These are phyloP conservation scores for Sebastes taczanowskii DNA, from an alignment of 2,797 vertebrate species.

Conservation along the genomic window DNA sequence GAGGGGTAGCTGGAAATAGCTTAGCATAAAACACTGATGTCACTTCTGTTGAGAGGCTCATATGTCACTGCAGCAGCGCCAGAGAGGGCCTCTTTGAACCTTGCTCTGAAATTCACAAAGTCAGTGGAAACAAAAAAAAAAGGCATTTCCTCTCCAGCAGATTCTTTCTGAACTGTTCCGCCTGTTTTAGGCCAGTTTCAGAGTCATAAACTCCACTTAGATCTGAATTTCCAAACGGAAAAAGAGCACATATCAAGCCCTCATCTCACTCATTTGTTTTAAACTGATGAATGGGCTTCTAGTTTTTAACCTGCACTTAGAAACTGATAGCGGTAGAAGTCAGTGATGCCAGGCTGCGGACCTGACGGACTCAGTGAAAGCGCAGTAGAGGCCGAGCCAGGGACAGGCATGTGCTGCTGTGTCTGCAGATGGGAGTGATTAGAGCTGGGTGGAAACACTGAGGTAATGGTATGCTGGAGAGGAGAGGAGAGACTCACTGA, in stretches of 20 bases:
- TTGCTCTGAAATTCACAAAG: constrained; percentile 41
- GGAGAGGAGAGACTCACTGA: constrained; percentile 51
- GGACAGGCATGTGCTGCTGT: constrained; percentile 62
- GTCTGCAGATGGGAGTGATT: constrained; percentile 81
- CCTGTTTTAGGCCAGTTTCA: constrained; percentile 23
- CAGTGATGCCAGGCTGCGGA: constrained; percentile 45
- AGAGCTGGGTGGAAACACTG: constrained; percentile 78
- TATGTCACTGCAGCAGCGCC: constrained; percentile 39
- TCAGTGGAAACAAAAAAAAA: constrained; percentile 36
- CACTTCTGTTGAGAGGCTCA: constrained; percentile 47
- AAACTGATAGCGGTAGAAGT: constrained; percentile 35
- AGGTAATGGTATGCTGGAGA: constrained; percentile 68
- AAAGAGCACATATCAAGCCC: not conserved
- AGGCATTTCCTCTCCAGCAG: constrained; percentile 26
- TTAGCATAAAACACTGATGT: constrained; percentile 39
- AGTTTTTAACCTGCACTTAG: constrained; percentile 10
- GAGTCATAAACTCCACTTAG: constrained; percentile 33
- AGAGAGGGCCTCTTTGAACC: constrained; percentile 46
- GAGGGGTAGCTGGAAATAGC: constrained; percentile 36
- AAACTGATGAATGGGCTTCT: constrained; percentile 17
- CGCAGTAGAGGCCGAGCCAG: constrained; percentile 39
- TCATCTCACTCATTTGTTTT: constrained; percentile 21
- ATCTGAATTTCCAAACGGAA: constrained; percentile 16
- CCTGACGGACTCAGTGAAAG: constrained; percentile 48
- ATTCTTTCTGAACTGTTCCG: constrained; percentile 27